These are phyloP conservation scores for Tinea semifulvella DNA, from an alignment of 2,888 invertebrate genomes.

Conservation along the genomic window DNA sequence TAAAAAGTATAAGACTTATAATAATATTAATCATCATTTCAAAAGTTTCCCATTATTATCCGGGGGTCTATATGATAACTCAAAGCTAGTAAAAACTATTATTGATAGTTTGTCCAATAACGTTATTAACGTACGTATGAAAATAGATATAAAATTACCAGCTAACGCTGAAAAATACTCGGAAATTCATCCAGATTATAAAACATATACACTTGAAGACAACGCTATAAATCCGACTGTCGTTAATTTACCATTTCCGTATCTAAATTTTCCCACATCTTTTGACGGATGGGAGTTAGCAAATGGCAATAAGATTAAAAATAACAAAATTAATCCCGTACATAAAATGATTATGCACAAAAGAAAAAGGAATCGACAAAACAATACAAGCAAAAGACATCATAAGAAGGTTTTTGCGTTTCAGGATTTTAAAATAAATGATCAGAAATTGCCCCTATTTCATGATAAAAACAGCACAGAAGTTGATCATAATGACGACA, in stretches of 20 bases:
- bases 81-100: background rate
- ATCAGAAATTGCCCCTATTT: background rate
- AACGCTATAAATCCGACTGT: background rate
- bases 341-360: slow-evolving; percentile 48
- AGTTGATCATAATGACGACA: background rate
- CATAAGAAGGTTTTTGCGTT: slow-evolving; percentile 33
- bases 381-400: slow-evolving; percentile 41
- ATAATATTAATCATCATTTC: no score
- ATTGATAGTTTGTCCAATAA: background rate
- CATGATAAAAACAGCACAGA: background rate
- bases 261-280: slow-evolving; percentile 41
- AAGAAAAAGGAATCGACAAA: slow-evolving; percentile 42
- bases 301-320: slow-evolving; percentile 25
- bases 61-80: background rate
- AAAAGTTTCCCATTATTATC: background rate
- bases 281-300: slow-evolving; percentile 35
- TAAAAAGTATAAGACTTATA: background rate
- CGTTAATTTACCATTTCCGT: slow-evolving; percentile 36
- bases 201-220: background rate
- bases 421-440: background rate
- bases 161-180: slow-evolving; percentile 28
- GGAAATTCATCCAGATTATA: background rate
- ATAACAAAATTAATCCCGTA: slow-evolving; percentile 29
- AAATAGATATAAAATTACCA: slow-evolving; percentile 49
- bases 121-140: slow-evolving; percentile 39